Evolutionary conservation across 2,113 vertebrate species (phyloP), one percentile per base, ranked within the genome.

Genomic region (Prinia subflava): DNA sequence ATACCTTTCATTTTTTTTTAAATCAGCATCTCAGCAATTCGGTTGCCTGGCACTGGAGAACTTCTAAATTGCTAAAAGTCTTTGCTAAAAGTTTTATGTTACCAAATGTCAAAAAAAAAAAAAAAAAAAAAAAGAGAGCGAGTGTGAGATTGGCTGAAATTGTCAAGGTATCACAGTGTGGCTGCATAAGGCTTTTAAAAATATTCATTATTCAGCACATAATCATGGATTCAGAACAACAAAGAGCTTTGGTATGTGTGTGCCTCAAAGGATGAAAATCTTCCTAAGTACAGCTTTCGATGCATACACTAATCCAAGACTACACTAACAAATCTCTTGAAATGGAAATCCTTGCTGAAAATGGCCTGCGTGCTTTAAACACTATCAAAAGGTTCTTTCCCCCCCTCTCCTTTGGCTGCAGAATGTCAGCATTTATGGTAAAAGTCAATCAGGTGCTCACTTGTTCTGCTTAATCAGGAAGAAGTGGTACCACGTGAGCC

Each of bases 381-480:
- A 85, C 83, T 91, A 59, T 80, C 91, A 93, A 92, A 94, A 71
- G 41, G 84, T 25, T 65, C 23, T 59, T 90, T 19, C 23, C 13
- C 4, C 11, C 4, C 3, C 23, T 69, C 33, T 82, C 52, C 91
- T 97, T 97, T 98, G 96, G 97, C 96, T 96, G 94, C 90, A 94
- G 96, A 97, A 97, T 98, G 95, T 98, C 97, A 98, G 96, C 96
- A 97, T 97, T 98, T 98, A 97, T 97, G 95, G 97, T 82, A 97
- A 97, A 98, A 98, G 97, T 97, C 97, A 91, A 98, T 98, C 97
- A 97, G 97, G 94, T 97, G 95, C 96, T 98, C 96, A 86, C 96
- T 97, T 96, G 95, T 97, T 97, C 90, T 98, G 97, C 96, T 98
- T 98, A 97, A 98, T 98, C 97, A 98, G 97, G 97, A 95, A 96